phyloP scores from a whole-genome alignment of 2,113 vertebrate genomes.

The Ceyx margarethae region DNA sequence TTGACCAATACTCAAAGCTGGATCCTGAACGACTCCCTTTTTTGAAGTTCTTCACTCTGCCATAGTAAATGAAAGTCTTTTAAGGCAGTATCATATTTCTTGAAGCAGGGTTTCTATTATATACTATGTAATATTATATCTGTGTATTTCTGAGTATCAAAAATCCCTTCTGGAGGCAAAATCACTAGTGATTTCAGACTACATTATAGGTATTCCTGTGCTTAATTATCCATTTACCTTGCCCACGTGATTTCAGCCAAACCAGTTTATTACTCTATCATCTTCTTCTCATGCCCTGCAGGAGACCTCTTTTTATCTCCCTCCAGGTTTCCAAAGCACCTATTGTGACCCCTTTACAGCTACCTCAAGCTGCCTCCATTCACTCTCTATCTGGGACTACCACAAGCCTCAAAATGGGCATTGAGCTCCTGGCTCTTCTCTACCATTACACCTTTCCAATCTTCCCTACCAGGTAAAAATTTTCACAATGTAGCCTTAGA shows the following conservation, averaged over 20 bases:
- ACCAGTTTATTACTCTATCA: neutral
- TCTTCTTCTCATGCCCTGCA: neutral
- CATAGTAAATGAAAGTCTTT: neutral
- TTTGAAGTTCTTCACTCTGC: neutral
- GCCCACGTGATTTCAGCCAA: neutral
- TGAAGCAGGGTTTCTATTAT: neutral
- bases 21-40: neutral
- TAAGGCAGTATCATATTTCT: neutral
- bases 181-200: neutral
- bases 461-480: neutral
- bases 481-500: neutral
- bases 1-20: neutral
- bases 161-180: neutral
- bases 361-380: neutral
- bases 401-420: neutral
- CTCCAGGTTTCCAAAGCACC: neutral
- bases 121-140: neutral
- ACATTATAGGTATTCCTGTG: neutral
- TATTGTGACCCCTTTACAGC: neutral
- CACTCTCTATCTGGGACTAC: accelerated
- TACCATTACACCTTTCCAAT: neutral
- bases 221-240: neutral
- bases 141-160: neutral
- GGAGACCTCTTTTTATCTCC: neutral
- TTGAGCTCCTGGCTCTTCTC: neutral